phyloP scores from a whole-genome alignment of 64 coral and sea anemone species.

The Pocillopora verrucosa region DNA sequence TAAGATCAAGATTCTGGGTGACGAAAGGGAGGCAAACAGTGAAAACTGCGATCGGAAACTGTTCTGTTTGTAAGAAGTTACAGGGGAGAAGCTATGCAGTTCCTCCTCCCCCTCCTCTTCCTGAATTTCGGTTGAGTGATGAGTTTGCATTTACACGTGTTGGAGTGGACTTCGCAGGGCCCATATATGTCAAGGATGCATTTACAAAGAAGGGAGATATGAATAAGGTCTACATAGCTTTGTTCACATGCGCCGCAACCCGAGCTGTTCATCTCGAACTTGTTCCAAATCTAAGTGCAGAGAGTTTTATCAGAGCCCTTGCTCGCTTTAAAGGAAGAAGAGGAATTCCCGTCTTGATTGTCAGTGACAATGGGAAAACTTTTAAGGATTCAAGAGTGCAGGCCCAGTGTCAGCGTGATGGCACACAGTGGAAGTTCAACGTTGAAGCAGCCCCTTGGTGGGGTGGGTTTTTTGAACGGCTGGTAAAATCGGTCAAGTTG shows the following conservation, averaged over 20 bases:
- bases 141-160: no score
- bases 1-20: slow-evolving; percentile 45
- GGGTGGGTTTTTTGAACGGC: slow-evolving; percentile 50
- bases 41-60: slow-evolving; percentile 30
- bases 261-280: slow-evolving; percentile 44
- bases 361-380: slow-evolving; percentile 55
- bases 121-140: no score
- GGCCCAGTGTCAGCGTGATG: slow-evolving; percentile 3
- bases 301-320: slow-evolving; percentile 24
- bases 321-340: slow-evolving; percentile 35
- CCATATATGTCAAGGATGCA: no score
- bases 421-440: slow-evolving; percentile 43
- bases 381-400: slow-evolving; percentile 36
- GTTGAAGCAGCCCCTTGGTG: slow-evolving; percentile 55
- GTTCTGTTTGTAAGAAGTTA: no score
- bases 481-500: slow-evolving; percentile 42
- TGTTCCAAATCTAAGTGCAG: slow-evolving; percentile 26
- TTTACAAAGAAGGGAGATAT: no score
- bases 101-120: no score
- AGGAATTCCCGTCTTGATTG: slow-evolving; percentile 27
- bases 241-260: slow-evolving; percentile 7
- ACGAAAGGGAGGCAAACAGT: slow-evolving; percentile 29
- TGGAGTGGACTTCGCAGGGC: no score
- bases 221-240: slow-evolving; percentile 32
- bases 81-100: no score